Conservation (phyloP, 2,113 vertebrate species). For the Lepidothrix coronata region DNA sequence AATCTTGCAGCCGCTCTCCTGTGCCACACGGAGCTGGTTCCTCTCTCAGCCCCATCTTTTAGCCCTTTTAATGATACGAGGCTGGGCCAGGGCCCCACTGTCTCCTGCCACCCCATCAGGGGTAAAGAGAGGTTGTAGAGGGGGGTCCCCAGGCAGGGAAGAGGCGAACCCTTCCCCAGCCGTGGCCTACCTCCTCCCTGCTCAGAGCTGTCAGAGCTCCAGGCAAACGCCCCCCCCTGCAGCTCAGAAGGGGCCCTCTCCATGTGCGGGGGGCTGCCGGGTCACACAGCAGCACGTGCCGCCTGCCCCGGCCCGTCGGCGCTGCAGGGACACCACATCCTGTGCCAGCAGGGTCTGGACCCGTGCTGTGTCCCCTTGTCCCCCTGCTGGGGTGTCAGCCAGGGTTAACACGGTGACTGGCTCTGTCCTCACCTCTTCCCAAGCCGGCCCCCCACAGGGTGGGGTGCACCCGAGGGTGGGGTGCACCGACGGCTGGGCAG, state of each 20-base stretch:
- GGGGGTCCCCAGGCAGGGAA: not conserved
- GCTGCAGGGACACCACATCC: not conserved
- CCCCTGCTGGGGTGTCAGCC: not conserved
- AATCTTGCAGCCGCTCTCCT: rapidly evolving
- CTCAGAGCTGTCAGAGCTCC: not conserved
- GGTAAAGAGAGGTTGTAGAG: too few relatives aligned
- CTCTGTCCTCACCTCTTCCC: not conserved
- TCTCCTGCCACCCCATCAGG: not conserved
- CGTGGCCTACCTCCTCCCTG: not conserved
- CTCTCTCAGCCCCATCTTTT: not conserved
- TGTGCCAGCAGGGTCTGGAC: not conserved
- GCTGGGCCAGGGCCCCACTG: not conserved
- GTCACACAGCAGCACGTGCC: not conserved
- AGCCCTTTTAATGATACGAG: not conserved
- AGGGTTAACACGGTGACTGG: not conserved
- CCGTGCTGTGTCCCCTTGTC: not conserved
- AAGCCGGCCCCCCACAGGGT: not conserved
- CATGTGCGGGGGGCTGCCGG: not conserved
- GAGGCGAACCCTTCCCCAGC: not conserved
- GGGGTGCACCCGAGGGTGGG: slow-evolving; percentile 1
- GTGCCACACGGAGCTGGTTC: not conserved
- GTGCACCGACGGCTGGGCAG: slow-evolving; percentile 21
- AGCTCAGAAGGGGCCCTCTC: not conserved
- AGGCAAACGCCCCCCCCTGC: not conserved
- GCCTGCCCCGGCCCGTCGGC: not conserved